These are phyloP conservation scores for Sebastes itinus DNA, from an alignment of 2,797 vertebrate genomes.

Conservation along the genomic window DNA sequence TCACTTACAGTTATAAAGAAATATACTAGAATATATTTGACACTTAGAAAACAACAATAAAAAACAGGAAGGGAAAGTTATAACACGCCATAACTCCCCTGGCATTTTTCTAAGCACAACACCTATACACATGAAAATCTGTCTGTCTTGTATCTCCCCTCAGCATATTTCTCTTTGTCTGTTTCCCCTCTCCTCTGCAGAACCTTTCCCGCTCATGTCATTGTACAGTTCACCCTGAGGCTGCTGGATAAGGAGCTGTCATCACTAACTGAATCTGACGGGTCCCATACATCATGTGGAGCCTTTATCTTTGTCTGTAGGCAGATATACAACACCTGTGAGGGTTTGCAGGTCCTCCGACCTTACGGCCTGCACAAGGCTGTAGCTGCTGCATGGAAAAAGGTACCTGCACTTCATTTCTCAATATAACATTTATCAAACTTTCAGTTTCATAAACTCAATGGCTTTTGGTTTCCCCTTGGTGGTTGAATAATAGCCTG, in stretches of 20 bases:
- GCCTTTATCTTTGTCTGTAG: slow-evolving; percentile 93
- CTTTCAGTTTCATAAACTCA: neutral
- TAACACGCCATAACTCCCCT: neutral
- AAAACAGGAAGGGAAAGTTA: neutral
- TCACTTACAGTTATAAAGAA: neutral
- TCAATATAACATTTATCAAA: neutral
- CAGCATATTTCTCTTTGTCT: neutral
- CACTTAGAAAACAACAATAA: neutral
- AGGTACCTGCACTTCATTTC: slow-evolving; percentile 77
- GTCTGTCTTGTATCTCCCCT: neutral
- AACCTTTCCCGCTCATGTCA: slow-evolving; percentile 83
- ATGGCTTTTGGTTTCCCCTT: neutral
- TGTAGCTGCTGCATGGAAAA: slow-evolving; percentile 88
- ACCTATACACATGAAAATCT: neutral
- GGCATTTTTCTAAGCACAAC: neutral
- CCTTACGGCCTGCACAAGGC: slow-evolving; percentile 88
- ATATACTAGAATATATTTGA: neutral
- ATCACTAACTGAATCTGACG: slow-evolving; percentile 74
- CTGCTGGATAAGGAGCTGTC: slow-evolving; percentile 86
- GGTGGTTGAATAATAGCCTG: neutral
- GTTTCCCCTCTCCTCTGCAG: slow-evolving; percentile 70
- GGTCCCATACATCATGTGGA: slow-evolving; percentile 83
- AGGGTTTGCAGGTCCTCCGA: slow-evolving; percentile 88
- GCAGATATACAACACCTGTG: slow-evolving; percentile 93
- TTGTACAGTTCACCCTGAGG: slow-evolving; percentile 90